phyloP scores from a whole-genome alignment of 2,797 vertebrate species.

The Gymnoscopelus braueri region DNA sequence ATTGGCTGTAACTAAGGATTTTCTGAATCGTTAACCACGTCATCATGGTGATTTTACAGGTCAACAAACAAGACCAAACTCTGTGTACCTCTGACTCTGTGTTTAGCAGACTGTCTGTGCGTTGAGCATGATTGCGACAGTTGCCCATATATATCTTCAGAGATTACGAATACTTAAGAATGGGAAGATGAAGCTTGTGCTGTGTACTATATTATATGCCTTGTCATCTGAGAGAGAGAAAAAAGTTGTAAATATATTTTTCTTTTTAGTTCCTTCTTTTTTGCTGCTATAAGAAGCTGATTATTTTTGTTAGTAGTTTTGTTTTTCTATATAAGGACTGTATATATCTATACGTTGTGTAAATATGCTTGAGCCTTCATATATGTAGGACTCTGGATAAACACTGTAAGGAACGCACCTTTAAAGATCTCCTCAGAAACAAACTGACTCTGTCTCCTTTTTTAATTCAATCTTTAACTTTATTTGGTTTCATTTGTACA shows the following conservation, averaged over 20 bases:
- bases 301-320: conserved; percentile 84
- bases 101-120: conserved; percentile 46
- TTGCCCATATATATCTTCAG: conserved; percentile 66
- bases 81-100: conserved; percentile 37
- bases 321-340: conserved; percentile 82
- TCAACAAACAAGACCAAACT: conserved; percentile 39
- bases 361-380: conserved; percentile 82
- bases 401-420: conserved; percentile 85
- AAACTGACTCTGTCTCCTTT: conserved; percentile 53
- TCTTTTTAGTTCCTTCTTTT: conserved; percentile 77
- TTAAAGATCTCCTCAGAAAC: conserved; percentile 76
- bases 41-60: conserved; percentile 15
- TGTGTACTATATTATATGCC: conserved; percentile 79
- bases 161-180: conserved; percentile 72
- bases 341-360: conserved; percentile 78
- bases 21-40: not conserved
- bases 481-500: not conserved
- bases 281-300: conserved; percentile 85
- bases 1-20: not conserved
- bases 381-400: conserved; percentile 80
- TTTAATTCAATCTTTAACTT: conserved; percentile 15
- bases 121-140: conserved; percentile 34
- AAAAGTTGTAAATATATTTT: conserved; percentile 81
- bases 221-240: conserved; percentile 70
- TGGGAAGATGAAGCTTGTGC: conserved; percentile 71